Percentiles rank a stretch among this genome's conserved stretches.
Evolutionary conservation across 2,113 vertebrate genomes (phyloP).

Genomic region (Perca schrenkii): DNA sequence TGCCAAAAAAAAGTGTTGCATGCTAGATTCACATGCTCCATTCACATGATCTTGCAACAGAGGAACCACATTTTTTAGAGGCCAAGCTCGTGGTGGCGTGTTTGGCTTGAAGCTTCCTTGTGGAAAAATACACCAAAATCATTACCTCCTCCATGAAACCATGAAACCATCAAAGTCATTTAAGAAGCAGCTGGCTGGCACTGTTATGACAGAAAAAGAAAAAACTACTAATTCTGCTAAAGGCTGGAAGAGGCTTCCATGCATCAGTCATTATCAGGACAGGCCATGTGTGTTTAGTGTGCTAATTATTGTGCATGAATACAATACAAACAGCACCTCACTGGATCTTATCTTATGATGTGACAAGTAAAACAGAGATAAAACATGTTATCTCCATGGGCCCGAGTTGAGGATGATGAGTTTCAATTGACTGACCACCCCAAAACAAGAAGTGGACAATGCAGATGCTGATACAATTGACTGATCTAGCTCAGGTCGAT

Average conservation of each 20-base stretch:
- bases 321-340: neutral
- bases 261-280: neutral
- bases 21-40: neutral
- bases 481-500: neutral
- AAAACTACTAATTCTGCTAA: neutral
- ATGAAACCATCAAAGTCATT: neutral
- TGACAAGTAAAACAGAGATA: neutral
- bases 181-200: neutral
- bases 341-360: neutral
- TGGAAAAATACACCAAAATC: neutral
- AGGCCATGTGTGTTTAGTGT: neutral
- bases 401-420: neutral
- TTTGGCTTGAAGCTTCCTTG: slow-evolving; percentile 2
- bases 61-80: neutral
- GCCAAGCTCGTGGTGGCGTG: neutral
- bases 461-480: slow-evolving; percentile 7
- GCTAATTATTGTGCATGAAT: neutral
- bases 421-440: neutral
- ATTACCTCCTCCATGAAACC: neutral
- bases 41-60: slow-evolving; percentile 9
- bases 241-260: too few species aligned
- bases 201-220: neutral
- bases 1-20: neutral
- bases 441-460: slow-evolving; percentile 6
- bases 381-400: neutral